Conservation (phyloP, 2,888 invertebrate genomes). For the Kryphioiulus occultus region DNA sequence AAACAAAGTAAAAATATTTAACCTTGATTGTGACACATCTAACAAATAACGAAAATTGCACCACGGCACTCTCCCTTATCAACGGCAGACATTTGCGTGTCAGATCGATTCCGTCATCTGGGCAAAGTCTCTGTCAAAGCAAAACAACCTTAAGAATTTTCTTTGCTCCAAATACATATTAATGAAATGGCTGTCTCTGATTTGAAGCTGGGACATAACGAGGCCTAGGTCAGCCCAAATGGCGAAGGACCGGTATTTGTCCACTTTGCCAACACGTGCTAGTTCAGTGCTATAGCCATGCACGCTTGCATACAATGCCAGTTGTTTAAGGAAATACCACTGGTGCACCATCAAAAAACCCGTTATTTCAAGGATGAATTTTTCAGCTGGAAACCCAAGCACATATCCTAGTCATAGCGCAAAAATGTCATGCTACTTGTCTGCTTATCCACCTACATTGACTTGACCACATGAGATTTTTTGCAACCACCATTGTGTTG, state of each 20-base stretch:
- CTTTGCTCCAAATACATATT: constrained; percentile 24
- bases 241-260: constrained; percentile 22
- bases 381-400: background rate
- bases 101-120: constrained; percentile 29
- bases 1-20: no score
- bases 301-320: constrained; percentile 1
- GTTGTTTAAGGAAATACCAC: constrained; percentile 15
- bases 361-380: constrained; percentile 16
- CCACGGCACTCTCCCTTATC: constrained; percentile 20
- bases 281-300: background rate
- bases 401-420: background rate
- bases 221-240: constrained; percentile 3
- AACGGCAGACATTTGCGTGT: background rate
- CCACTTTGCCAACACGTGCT: constrained; percentile 16
- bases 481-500: constrained; percentile 21
- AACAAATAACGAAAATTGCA: constrained; percentile 33
- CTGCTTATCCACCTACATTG: constrained; percentile 30
- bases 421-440: constrained; percentile 28
- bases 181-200: constrained; percentile 21
- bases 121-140: constrained; percentile 17
- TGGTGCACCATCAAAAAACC: background rate
- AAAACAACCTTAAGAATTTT: constrained; percentile 20
- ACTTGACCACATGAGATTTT: constrained; percentile 29
- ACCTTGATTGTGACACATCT: background rate
- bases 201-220: constrained; percentile 22